Evolutionary conservation across 2,113 vertebrate genomes (phyloP), one percentile per base, ranked within the genome.

Genomic region (Salvelinus fontinalis): DNA sequence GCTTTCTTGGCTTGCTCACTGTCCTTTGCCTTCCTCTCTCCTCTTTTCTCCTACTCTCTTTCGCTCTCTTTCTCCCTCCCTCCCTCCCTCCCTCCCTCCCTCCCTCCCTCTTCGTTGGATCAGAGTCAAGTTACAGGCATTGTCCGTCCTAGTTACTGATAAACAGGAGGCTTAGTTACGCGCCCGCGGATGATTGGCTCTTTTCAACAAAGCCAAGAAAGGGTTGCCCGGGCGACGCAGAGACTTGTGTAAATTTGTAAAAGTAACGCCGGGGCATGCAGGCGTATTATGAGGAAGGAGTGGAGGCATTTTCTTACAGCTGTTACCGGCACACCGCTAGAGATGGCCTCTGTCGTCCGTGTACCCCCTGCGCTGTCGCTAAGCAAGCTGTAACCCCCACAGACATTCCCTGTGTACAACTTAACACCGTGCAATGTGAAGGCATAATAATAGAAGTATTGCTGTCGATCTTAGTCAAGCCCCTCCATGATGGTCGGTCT

Each of bases 81-180:
- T 67, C 70, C 18, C 24, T 31, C 26, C 66, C 54, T 70, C 57
- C 11, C 24, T 70, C 24, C 24, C 4, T 5, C 71, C 29, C 70
- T 62, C 44, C 29, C 72, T 39, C 44, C 22, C 59, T 68, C 70
- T 48, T 75, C 31, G 27, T 75, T 34, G 26, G 48, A 18, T 51
- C 51, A 71, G 86, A 81, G 74, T 86, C 82, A 48, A 49, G 73
- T 89, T 69, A 71, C 60, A 75, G 57, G 70, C 75, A 84, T 84
- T 84, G 80, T 83, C 67, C 65, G 64, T 75, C 78, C 79, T 77
- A 71, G 87, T 89, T 84, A 87, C 87, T 87, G 80, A 88, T 85
- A 88, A 88, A 88, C 87, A 87, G 81, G 73, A 75, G 68, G 72
- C 87, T 84, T 85, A 78, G 85, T 85, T 85, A 82, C 87, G 77